Base-by-base conservation (phyloP, 2,113 vertebrate genomes). In the Dinomys branickii region DNA sequence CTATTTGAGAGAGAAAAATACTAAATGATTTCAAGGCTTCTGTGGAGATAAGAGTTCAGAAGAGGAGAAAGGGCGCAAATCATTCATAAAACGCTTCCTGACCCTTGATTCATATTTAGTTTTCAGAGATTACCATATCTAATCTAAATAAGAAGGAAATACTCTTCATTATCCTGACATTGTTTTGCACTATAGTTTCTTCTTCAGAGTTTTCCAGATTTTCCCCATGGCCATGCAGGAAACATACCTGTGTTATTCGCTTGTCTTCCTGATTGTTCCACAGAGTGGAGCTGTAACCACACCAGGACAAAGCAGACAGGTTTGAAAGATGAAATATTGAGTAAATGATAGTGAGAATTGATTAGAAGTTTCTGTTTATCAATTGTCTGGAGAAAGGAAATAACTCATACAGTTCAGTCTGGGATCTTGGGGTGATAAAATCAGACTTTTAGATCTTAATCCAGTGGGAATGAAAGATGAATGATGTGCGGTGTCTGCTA, bases 271-370 rank as follows among this genome's bases (percentile, higher is more conserved):
- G 59, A 9, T 4, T 96, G 97, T 98, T 98, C 98, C 99, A 98
- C 98, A 98, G 97, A 98, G 99, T 98, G 98, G 98, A 98, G 98
- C 99, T 99, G 33, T 98, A 97, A 96, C 98, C 98, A 93, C 98
- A 98, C 95, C 52, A 7, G 97, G 94, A 85, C 73, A 94, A 78
- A 54, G 12, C 30, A 58, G 63, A 6, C 30, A 96, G 88, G 69
- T 78, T 93, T 96, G 75, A 65, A 75, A 2, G 67, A 81, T 69
- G 56, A 94, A 97, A 97, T 73, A 90, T 52, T 47, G 87, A 97
- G 91, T 14, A 94, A 96, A 96, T 82, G 94, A 97, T 94, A 96
- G 61, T 91, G 85, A 97, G 88, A 97, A 94, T 95, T 86, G 97
- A 84, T 96, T 90, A 91, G 94, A 95, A 97, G 94, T 95, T 97